Conservation (phyloP, 2,888 invertebrate species). For the Tolmerus cingulatus region DNA sequence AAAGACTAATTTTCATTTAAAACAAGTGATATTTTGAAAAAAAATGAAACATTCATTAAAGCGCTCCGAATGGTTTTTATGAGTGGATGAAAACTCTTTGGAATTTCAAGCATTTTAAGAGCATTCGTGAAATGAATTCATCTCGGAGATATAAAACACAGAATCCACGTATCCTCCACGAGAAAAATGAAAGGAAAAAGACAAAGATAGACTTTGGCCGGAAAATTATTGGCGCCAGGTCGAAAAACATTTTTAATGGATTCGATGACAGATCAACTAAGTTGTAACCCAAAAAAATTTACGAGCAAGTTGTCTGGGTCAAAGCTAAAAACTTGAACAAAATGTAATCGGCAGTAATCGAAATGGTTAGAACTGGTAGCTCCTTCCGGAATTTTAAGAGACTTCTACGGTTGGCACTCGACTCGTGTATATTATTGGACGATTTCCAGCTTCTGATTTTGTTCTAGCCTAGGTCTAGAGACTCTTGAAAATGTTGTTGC, state of each 20-base stretch:
- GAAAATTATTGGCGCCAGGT: constrained; percentile 13
- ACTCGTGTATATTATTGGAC: not conserved
- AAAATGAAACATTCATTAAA: not conserved
- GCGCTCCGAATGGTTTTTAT: not conserved
- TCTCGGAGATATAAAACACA: not conserved
- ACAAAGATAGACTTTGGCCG: not conserved
- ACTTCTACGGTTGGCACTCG: not conserved
- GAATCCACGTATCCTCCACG: not conserved
- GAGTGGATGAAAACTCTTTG: not conserved
- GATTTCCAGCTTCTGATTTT: not conserved
- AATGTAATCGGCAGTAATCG: constrained; percentile 19
- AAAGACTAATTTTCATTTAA: not conserved
- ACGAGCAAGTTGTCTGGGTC: constrained; percentile 21
- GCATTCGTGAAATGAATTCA: not conserved
- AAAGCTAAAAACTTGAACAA: constrained; percentile 1
- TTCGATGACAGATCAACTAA: constrained; percentile 11
- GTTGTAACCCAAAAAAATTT: constrained; percentile 20
- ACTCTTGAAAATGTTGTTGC: not conserved
- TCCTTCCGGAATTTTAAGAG: not conserved
- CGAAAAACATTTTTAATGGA: constrained; percentile 8
- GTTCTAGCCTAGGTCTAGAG: not conserved
- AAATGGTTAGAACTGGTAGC: not conserved
- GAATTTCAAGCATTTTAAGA: not conserved
- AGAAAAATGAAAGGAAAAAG: not conserved
- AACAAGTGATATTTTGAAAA: not conserved